phyloP scores from a whole-genome alignment of 2,113 vertebrate species.

The Chinchilla lanigera region DNA sequence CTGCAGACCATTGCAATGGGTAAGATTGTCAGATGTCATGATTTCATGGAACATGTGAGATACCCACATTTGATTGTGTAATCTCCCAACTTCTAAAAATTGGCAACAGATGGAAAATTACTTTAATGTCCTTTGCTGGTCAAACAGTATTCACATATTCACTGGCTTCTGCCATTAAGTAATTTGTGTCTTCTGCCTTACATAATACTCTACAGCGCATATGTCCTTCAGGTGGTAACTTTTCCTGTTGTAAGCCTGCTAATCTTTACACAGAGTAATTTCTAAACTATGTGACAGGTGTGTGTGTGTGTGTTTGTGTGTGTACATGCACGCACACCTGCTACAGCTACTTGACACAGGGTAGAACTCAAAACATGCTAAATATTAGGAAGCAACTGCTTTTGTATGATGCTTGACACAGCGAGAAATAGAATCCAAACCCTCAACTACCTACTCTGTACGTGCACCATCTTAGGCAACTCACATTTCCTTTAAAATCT shows the following conservation, averaged over 20 bases:
- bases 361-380: background rate
- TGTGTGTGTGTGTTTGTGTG: background rate
- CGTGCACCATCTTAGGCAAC: background rate
- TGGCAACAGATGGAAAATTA: conserved; percentile 1
- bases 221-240: background rate
- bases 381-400: background rate
- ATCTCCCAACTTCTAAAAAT: conserved; percentile 26
- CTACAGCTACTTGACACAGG: background rate
- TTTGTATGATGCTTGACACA: background rate
- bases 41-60: background rate
- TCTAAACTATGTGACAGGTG: background rate
- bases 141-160: background rate
- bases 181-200: background rate
- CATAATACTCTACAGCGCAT: background rate
- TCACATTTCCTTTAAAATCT: conserved; percentile 5
- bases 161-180: background rate
- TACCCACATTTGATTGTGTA: background rate
- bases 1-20: background rate
- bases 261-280: background rate
- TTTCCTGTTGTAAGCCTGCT: background rate
- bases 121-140: background rate
- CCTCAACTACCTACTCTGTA: background rate
- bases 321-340: background rate
- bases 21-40: background rate
- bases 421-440: background rate